phyloP scores from a whole-genome alignment of 2,888 invertebrate species.

The Cheilosia impressa region DNA sequence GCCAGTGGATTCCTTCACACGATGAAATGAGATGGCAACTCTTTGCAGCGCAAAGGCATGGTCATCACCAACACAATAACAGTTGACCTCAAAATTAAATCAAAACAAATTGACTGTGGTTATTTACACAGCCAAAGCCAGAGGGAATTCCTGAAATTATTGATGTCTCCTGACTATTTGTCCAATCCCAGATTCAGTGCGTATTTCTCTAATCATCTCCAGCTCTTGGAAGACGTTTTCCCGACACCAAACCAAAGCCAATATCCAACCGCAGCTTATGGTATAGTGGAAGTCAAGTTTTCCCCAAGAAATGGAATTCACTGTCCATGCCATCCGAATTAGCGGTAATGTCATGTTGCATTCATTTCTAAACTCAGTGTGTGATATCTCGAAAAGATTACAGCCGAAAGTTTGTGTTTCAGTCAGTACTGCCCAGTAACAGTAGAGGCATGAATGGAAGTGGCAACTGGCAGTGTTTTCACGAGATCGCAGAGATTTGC shows the following conservation, averaged over 20 bases:
- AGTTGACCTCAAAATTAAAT: not conserved
- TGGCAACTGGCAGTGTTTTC: constrained; percentile 2
- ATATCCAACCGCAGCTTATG: not conserved
- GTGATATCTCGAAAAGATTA: constrained; percentile 39
- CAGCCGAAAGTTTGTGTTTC: constrained; percentile 19
- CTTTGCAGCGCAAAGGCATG: not conserved
- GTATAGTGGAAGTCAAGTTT: constrained; percentile 5
- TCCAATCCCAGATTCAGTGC: not conserved
- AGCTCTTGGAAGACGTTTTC: constrained; percentile 21
- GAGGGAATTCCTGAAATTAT: not conserved
- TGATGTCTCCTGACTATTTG: not conserved
- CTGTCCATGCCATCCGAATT: constrained; percentile 37
- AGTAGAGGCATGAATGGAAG: not conserved
- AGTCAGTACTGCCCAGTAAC: not conserved
- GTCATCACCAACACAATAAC: constrained; percentile 6
- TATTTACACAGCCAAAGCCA: not conserved
- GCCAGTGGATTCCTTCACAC: not conserved
- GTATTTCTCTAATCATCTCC: constrained; percentile 25
- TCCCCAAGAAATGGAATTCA: constrained; percentile 12
- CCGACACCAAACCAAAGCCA: not conserved
- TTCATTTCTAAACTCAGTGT: constrained; percentile 23
- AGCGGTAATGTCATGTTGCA: constrained; percentile 20
- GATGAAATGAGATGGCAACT: not conserved
- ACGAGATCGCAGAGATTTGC: not conserved
- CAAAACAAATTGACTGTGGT: constrained; percentile 6